These are phyloP conservation scores for Branchellion lobata DNA, from an alignment of 2,888 invertebrate species.

Conservation along the genomic window DNA sequence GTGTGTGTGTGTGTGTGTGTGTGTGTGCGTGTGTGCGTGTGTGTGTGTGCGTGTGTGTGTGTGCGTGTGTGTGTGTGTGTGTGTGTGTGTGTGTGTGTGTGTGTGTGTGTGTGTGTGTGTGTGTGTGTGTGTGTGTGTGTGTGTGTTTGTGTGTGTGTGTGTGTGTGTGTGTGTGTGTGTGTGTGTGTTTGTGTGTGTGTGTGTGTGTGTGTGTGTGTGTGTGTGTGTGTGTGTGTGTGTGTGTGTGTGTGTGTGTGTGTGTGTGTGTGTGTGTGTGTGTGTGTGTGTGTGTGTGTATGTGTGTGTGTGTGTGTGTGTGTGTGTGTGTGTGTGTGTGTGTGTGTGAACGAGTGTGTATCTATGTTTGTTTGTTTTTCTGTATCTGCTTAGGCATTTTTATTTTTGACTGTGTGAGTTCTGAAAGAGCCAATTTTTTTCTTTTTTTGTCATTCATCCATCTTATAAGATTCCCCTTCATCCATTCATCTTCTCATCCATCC, in stretches of 20 bases:
- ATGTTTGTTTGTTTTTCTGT: background rate
- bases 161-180: background rate
- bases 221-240: conserved; percentile 20
- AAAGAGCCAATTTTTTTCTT: background rate
- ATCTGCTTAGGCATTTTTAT: background rate
- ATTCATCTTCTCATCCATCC: background rate
- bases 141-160: conserved; percentile 8
- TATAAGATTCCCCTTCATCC: background rate
- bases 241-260: background rate
- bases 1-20: conserved; percentile 41
- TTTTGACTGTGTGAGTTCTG: background rate
- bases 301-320: background rate
- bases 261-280: background rate
- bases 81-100: conserved; percentile 19
- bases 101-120: conserved; percentile 1
- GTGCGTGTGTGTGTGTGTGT: conserved; percentile 25
- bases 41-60: conserved; percentile 28
- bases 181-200: background rate
- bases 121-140: background rate
- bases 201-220: conserved; percentile 2
- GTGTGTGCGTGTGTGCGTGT: conserved; percentile 35
- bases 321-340: conserved; percentile 1
- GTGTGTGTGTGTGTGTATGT: background rate
- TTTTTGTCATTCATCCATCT: background rate
- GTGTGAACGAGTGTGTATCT: background rate